Evolutionary conservation across 2,113 vertebrate genomes (phyloP), one percentile per base, ranked within the genome.

Genomic region (Cavia porcellus): DNA sequence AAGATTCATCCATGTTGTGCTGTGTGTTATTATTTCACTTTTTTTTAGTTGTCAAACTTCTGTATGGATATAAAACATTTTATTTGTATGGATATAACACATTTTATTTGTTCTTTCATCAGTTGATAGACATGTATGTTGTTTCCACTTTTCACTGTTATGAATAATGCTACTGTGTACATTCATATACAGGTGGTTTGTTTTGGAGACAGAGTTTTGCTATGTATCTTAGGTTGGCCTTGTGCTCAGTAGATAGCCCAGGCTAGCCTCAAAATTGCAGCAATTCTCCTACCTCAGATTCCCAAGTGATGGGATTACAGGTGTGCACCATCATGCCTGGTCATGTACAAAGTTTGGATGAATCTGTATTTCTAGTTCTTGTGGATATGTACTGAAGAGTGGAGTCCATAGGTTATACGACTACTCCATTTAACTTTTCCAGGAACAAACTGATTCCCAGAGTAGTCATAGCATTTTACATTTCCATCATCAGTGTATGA

Each of bases 1-100:
- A 90, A 30, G 75, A 14, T 32, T 92, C 24, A 50, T 85, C n/a
- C 47, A 8, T 68, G 14, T 82, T 83, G 10, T 87, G 45, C 19
- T 38, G 5, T 68, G 17, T 82, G 20, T 61, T 35, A 68, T 8
- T 79, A 45, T 28, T 95, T 92, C 3, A 12, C 75, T 95, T 85
- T 94, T 64, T 64, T 64, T 94, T 88, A 81, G 25, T 52, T 96
- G 45, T 24, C 77, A 83, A n/a, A 83, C n/a, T 66, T 1, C 50
- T 38, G 0, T 32, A 24, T 88, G 59, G 66, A 5, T 92, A 32
- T 38, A 38, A 38, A 38, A 38, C 38, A 38, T 38, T 38, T 38
- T 38, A 38, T 38, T 38, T 38, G 38, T 38, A 38, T 38, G 38
- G 47, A 50, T 50, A 50, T 50, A 50, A 50, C 24, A 82, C 38